Conservation (phyloP, 2,113 vertebrate species). For the Trichomycterus rosablanca region DNA sequence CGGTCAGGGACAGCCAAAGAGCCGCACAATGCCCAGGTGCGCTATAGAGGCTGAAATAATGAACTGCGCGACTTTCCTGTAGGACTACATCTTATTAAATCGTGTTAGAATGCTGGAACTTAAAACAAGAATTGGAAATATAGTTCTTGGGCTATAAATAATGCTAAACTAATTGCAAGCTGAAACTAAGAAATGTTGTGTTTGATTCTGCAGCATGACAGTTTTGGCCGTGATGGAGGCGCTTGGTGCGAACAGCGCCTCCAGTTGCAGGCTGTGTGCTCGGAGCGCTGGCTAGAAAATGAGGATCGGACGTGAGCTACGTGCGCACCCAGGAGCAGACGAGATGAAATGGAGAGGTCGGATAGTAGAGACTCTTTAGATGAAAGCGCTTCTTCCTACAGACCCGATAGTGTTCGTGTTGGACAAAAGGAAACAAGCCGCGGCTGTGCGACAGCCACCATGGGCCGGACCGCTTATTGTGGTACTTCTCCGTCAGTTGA, state of each 20-base stretch:
- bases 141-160: too few relatives aligned
- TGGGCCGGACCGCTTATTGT: constrained; percentile 63
- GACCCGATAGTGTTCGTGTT: constrained; percentile 28
- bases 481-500: constrained; percentile 54
- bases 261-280: constrained; percentile 40
- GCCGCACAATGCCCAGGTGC: too few relatives aligned
- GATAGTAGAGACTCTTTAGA: constrained; percentile 61
- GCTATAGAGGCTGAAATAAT: too few relatives aligned
- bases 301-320: constrained; percentile 70
- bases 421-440: constrained; percentile 41
- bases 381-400: constrained; percentile 48
- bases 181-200: constrained; percentile 4
- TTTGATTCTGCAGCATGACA: constrained; percentile 52
- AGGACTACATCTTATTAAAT: too few relatives aligned
- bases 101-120: too few relatives aligned
- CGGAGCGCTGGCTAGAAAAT: constrained; percentile 59
- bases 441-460: constrained; percentile 41
- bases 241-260: constrained; percentile 46
- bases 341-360: constrained; percentile 72
- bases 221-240: constrained; percentile 39
- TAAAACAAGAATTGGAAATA: too few relatives aligned
- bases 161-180: neutral
- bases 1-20: too few relatives aligned
- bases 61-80: too few relatives aligned
- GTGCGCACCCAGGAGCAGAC: constrained; percentile 62